phyloP scores from a whole-genome alignment of 2,113 vertebrate genomes.

The Hiodon tergisus region DNA sequence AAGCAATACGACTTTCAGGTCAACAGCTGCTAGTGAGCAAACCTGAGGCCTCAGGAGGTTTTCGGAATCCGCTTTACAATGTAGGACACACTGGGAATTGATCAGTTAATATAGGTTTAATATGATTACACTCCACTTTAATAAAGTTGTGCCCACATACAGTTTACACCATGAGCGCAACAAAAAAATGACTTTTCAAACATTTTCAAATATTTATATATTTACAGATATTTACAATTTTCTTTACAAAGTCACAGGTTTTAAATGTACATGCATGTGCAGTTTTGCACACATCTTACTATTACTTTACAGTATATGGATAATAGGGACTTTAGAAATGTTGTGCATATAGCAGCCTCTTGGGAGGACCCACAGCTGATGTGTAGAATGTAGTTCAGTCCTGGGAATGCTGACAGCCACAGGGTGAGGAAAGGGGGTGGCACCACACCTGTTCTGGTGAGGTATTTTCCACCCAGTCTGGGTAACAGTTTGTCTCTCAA shows the following conservation, averaged over 20 bases:
- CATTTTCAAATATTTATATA: slow-evolving; percentile 31
- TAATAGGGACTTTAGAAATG: slow-evolving; percentile 17
- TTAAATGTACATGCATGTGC: slow-evolving; percentile 20
- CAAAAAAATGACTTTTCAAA: slow-evolving; percentile 46
- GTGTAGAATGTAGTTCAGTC: not conserved
- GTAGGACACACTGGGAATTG: slow-evolving; percentile 40
- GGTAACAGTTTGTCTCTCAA: not conserved
- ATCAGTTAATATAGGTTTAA: slow-evolving; percentile 32
- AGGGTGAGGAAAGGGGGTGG: not conserved
- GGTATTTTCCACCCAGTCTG: not conserved
- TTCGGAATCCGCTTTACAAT: slow-evolving; percentile 40
- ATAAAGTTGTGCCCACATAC: slow-evolving; percentile 21
- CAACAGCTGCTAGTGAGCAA: no score
- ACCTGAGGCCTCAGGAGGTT: not conserved
- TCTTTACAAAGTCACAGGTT: slow-evolving; percentile 28
- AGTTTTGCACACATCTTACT: slow-evolving; percentile 15
- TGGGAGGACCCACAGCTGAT: slow-evolving; percentile 17
- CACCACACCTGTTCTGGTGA: not conserved
- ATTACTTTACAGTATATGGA: slow-evolving; percentile 25
- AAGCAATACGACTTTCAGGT: not conserved
- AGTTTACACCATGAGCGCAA: slow-evolving; percentile 35
- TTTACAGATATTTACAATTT: slow-evolving; percentile 28
- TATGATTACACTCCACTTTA: slow-evolving; percentile 31
- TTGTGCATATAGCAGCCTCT: slow-evolving; percentile 24
- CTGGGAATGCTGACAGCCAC: slow-evolving; percentile 21